Evolutionary conservation across 2,797 vertebrate species (phyloP), one percentile per base, ranked within the genome.

Genomic region (Spinus pinus): DNA sequence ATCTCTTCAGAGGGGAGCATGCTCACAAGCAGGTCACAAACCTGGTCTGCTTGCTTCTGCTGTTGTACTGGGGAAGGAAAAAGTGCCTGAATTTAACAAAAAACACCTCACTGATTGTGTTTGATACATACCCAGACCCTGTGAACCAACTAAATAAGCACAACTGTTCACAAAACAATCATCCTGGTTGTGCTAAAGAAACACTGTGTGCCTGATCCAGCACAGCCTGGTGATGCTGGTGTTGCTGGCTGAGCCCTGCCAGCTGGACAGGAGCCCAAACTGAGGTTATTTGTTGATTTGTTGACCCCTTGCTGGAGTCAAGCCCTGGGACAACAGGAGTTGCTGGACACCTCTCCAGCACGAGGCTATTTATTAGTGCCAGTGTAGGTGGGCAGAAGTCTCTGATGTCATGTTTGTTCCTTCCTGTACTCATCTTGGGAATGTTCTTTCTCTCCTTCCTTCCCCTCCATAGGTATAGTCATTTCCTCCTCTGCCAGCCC

Each of bases 391-490:
- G 67, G 78, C 80, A 86, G 88, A 91, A 92, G 57, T 53, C 77
- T 96, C 82, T 96, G 91, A 95, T 91, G 88, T 95, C 82, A 94
- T 39, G 42, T 82, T 90, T 89, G 72, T 95, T 93, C 73, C 85
- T 95, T 96, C 70, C 89, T 37, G 39, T 83, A 80, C 73, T 90
- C 80, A 93, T 93, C 94, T 92, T 73, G 78, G 77, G 96, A 97
- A 95, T 93, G 92, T 54, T 97, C 49, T 79, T 83, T 96, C 87
- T 94, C 81, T 96, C 75, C 81, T 91, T 90, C 81, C 80, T 89
- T 90, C 77, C 75, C 72, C 80, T 94, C 74, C 2, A 2, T 84
- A 99, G 99, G 99, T 91, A 99, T 99, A 44, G 97, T 99, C 74
- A 94, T 98, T 95, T 98, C 98, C 60, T 97, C 97, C 60, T 98